A percentile compares a stretch with the other conserved stretches of the same genome.
Evolutionary conservation across 2,113 vertebrate species (phyloP).

Genomic region (Stigmatopora argus): DNA sequence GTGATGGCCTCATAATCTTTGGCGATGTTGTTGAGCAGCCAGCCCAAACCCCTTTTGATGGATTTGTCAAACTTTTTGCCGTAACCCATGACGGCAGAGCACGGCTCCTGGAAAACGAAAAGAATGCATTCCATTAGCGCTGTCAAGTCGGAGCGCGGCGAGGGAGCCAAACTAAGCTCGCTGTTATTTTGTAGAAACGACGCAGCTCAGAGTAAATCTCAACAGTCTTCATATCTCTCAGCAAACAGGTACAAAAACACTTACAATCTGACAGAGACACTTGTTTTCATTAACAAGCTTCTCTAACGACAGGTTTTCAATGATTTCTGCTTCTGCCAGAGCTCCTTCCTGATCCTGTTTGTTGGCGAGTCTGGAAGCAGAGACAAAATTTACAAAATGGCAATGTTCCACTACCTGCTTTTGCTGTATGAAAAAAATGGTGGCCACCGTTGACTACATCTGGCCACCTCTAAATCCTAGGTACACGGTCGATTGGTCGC

Average conservation of each 20-base stretch:
- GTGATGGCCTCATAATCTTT: slow-evolving; percentile 87
- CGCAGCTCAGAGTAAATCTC: not conserved
- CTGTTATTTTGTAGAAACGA: not conserved
- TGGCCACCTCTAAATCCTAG: not conserved
- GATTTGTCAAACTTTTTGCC: slow-evolving; percentile 93
- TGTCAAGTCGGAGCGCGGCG: not conserved
- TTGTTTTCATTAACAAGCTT: slow-evolving; percentile 92
- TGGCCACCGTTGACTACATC: not conserved
- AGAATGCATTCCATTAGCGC: not conserved
- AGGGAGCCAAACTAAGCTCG: not conserved
- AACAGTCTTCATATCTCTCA: slow-evolving; percentile 22
- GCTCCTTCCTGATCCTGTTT: slow-evolving; percentile 93
- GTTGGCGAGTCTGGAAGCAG: slow-evolving; percentile 81
- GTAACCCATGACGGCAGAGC: slow-evolving; percentile 82
- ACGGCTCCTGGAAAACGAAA: slow-evolving; percentile 76
- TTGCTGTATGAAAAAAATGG: no score
- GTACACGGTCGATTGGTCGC: no score
- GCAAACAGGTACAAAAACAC: slow-evolving; percentile 57
- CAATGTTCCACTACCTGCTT: not conserved
- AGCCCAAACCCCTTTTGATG: slow-evolving; percentile 88
- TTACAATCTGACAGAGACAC: slow-evolving; percentile 91
- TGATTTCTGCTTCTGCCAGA: slow-evolving; percentile 88
- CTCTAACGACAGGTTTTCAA: slow-evolving; percentile 88
- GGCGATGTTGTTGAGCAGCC: slow-evolving; percentile 88
- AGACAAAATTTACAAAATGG: not conserved